These are phyloP conservation scores for Harpalus rubripes DNA, from an alignment of 2,888 invertebrate genomes.

Conservation along the genomic window DNA sequence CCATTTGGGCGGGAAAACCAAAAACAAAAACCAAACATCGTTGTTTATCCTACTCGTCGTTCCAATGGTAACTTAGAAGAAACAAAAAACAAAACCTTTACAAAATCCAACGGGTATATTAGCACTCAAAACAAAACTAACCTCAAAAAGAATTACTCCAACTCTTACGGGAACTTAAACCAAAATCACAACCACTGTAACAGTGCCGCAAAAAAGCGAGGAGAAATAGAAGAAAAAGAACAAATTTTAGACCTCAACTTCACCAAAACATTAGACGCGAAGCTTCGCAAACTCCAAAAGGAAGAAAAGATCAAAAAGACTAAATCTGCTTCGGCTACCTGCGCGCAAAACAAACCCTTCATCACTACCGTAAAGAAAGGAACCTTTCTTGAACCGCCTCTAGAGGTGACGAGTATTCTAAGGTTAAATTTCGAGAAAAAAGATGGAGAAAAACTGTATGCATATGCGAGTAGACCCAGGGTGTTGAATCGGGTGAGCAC, in stretches of 20 bases:
- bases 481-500: constrained; percentile 75
- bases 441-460: constrained; percentile 79
- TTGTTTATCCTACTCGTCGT: constrained; percentile 80
- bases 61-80: constrained; percentile 73
- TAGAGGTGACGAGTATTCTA: constrained; percentile 83
- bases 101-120: constrained; percentile 75
- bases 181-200: constrained; percentile 72
- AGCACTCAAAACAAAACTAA: constrained; percentile 72
- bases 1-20: constrained; percentile 75
- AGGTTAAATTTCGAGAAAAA: constrained; percentile 77
- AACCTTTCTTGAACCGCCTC: constrained; percentile 88
- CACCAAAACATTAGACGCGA: constrained; percentile 85
- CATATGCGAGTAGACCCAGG: constrained; percentile 84
- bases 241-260: constrained; percentile 79
- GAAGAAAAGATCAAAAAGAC: constrained; percentile 76
- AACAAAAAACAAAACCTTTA: constrained; percentile 73
- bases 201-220: constrained; percentile 73
- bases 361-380: constrained; percentile 90
- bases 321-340: constrained; percentile 65
- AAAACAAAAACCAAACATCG: constrained; percentile 79
- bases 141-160: constrained; percentile 75
- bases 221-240: constrained; percentile 73
- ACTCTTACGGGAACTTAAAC: constrained; percentile 77
- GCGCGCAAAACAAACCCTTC: constrained; percentile 79
- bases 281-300: constrained; percentile 84